Base-by-base conservation (phyloP, 1,140 invertebrate species). In the Rhopalosiphum padi region DNA sequence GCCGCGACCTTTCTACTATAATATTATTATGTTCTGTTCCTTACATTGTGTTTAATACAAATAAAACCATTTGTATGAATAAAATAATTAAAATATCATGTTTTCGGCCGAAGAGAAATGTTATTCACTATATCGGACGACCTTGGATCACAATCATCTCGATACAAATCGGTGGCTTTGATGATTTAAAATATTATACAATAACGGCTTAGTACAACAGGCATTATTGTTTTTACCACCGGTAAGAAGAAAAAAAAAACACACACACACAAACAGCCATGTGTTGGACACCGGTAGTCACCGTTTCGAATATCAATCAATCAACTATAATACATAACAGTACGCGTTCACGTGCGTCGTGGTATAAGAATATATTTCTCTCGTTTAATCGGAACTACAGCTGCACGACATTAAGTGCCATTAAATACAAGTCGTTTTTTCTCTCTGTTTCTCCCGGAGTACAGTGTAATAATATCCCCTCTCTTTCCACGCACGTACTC, bases 341-440 rank as follows among this genome's bases (percentile, higher is more conserved):
- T 91, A 91, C 46, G 21, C 30, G 43, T 53, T n/a, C 91, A 86
- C 91, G 91, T 86, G 82, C 51, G 51, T 23, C 60, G 68, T 18
- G 25, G 53, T 83, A n/a, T 82, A 37, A 35, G 43, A 83, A 85
- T 92, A 85, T 92, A 35, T 77, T 82, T 51, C 35, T 83, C 68
- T 82, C 23, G 0, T 93, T 86, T 86, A 86, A 93, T 93, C 91
- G 91, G 51, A 90, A 90, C 15, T 93, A 93, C 91, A 93, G 91
- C 91, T 93, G 91, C 91, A 43, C 82, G 77, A 93, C 82, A 55
- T 93, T 93, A 93, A 93, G 77, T 85, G 77, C 82, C 91, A 93
- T 85, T 93, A 85, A 93, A 93, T 35, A 43, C 89, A 8, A 41
- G 53, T 68, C 53, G 89, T 4, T 41, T 88, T 88, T 88, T 51